Evolutionary conservation across 2,113 vertebrate species (phyloP), one percentile per base, ranked within the genome.

Genomic region (Malurus alboscapulatus): DNA sequence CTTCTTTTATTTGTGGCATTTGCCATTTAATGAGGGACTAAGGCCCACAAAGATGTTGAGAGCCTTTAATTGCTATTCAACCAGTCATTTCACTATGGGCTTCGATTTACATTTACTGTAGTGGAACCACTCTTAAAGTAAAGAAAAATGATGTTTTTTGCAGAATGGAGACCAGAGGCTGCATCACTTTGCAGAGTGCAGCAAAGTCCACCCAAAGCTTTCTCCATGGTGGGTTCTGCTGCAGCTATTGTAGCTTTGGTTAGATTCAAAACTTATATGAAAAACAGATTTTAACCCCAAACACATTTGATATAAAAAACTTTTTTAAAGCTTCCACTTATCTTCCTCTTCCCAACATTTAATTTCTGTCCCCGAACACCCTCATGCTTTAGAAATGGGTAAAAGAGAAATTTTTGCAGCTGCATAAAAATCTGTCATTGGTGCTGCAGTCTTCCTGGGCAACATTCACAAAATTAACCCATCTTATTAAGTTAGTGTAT

Each of bases 311-410:
- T 85, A 26, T 16, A 53, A 69, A 72, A 48, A 21, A 1, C 8
- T 38, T n/a, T 82, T 77, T 32, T 1, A 61, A 58, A 79, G 14
- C 38, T 73, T 84, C 40, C 78, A 16, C 48, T 78, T 65, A 40
- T 40, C 62, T 90, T 94, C 72, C 75, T 88, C 63, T 88, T 94
- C 78, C 78, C 83, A 83, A 48, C 34, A 88, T 30, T 69, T 91
- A 6, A 45, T 90, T 94, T 84, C 14, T 86, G 11, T 77, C 72
- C 50, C 19, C 76, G 18, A 87, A 51, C n/a, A 82, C 17, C 57
- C 88, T 82, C 2, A 0, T 76, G 63, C 24, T 62, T 80, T 48
- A 85, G 66, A 40, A 83, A 1, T 21, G 67, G 55, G 44, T 7
- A 57, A 69, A 88, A 54, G 19, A 47, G 19, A 66, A 11, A 40